Percentiles rank a stretch among this genome's conserved stretches.
phyloP scores from a whole-genome alignment of 2,797 vertebrate genomes.

The Melanogrammus aeglefinus region DNA sequence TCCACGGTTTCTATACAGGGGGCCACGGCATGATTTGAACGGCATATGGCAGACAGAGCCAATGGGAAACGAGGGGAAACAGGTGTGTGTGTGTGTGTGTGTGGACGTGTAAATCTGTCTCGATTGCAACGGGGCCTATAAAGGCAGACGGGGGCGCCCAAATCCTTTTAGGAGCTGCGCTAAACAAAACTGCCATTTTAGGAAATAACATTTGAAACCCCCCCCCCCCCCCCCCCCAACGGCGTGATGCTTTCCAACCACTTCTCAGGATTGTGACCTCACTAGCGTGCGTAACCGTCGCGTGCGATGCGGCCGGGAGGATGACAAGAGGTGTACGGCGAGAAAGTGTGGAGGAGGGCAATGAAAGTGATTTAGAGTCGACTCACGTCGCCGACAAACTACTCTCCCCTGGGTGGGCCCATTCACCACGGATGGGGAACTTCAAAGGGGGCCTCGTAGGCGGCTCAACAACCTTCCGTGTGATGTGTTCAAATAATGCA shows the following conservation, averaged over 20 bases:
- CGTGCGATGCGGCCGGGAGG: neutral
- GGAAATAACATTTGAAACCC: neutral
- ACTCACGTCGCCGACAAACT: neutral
- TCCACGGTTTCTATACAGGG: conserved; percentile 20
- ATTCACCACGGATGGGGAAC: conserved; percentile 38
- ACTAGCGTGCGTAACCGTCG: neutral
- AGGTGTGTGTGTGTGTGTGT: conserved; percentile 56
- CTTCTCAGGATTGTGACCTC: neutral
- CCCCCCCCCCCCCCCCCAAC: neutral
- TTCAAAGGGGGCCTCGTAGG: conserved; percentile 27
- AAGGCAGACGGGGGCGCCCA: conserved; percentile 9
- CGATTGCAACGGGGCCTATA: conserved; percentile 21
- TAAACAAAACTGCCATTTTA: neutral
- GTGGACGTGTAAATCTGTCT: conserved; percentile 47
- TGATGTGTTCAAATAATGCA: neutral
- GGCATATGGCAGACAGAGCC: conserved; percentile 44
- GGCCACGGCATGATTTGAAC: conserved; percentile 39
- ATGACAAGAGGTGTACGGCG: neutral
- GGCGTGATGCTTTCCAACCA: neutral
- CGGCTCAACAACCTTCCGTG: conserved; percentile 1
- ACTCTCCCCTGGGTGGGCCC: conserved; percentile 35
- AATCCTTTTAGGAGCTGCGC: conserved; percentile 9
- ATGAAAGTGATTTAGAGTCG: neutral
- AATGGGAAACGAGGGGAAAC: conserved; percentile 43
- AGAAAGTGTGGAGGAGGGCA: neutral